Evolutionary conservation across 2,113 vertebrate genomes (phyloP).

Genomic region (Gadus chalcogrammus): DNA sequence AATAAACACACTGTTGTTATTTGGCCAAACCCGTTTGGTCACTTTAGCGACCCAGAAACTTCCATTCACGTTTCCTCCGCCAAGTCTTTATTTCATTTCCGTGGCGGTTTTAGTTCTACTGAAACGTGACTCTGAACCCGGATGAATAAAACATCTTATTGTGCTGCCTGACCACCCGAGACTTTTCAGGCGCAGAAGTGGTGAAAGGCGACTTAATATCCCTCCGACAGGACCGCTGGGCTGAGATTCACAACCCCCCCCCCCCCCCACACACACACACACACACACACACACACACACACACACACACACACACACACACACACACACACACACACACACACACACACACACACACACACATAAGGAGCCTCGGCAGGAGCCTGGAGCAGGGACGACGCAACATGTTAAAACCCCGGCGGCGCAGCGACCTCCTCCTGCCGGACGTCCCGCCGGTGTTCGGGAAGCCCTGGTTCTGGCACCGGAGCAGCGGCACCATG

Average conservation of each 20-base stretch:
- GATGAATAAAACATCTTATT: slow-evolving; percentile 86
- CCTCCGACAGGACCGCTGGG: slow-evolving; percentile 56
- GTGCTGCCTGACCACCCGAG: slow-evolving; percentile 62
- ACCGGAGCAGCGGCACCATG: slow-evolving; percentile 68
- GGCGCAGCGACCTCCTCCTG: slow-evolving; percentile 20
- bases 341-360: slow-evolving; percentile 5
- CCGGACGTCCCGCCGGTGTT: slow-evolving; percentile 44
- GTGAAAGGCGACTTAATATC: slow-evolving; percentile 75
- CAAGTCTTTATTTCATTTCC: slow-evolving; percentile 61
- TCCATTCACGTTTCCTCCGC: slow-evolving; percentile 16
- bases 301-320: too few relatives aligned
- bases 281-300: too few relatives aligned
- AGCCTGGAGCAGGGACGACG: slow-evolving; percentile 16
- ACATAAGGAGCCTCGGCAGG: slow-evolving; percentile 4
- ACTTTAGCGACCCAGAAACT: slow-evolving; percentile 7
- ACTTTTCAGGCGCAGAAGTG: slow-evolving; percentile 63
- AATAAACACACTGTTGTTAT: neutral
- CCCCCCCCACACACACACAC: too few relatives aligned
- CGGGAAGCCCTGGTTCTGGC: slow-evolving; percentile 71
- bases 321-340: neutral
- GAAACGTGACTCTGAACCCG: slow-evolving; percentile 77
- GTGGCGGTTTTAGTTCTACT: slow-evolving; percentile 59
- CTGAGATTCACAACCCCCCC: slow-evolving; percentile 53
- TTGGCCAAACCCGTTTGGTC: neutral
- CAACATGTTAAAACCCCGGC: slow-evolving; percentile 56